Evolutionary conservation across 1,140 invertebrate species (phyloP), one percentile per base, ranked within the genome.

Genomic region (Habropoda laboriosa): DNA sequence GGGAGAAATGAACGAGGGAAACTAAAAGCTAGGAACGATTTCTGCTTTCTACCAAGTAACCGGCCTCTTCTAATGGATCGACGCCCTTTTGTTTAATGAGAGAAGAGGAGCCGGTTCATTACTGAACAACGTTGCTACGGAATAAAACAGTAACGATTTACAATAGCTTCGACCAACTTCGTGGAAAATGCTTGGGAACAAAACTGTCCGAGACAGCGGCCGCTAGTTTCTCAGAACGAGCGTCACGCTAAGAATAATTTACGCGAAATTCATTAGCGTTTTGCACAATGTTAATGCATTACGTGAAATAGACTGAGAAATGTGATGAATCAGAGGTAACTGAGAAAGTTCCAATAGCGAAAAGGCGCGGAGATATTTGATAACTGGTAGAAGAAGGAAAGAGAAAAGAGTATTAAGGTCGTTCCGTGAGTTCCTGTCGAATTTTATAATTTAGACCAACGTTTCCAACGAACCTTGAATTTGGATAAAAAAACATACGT

Each of bases 51-150:
- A n/a, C 27, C 51, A 32, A 58, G 53, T 77, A 70, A 68, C 64
- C 40, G n/a, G 74, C 38, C 74, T 58, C 74, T 58, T 58, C 64
- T 70, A 77, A 77, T 70, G 74, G 64, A 77, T 77, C 64, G 74
- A 68, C 51, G 64, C 74, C 64, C 64, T 77, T 70, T 58, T 77
- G 74, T 77, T 77, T 77, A 77, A 77, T 70, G 74, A 38, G 64
- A 77, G 68, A 70, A 70, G 74, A 77, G 74, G 40, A 68, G 64
- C 66, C 53, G 64, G 64, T 77, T 77, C 74, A 77, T 77, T 77
- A 77, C 42, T 30, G 74, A 77, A 70, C 53, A 77, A 77, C 63
- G 60, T 61, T 76, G 27, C 47, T 30, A 16, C 42, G 58, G 61
- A 67, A 76, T 76, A 57, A 76, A 66, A 66, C 42, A 51, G 64